Percentiles rank a stretch among this genome's conserved stretches.
Conservation (phyloP, 2,113 vertebrate genomes). For the Pipra filicauda region DNA sequence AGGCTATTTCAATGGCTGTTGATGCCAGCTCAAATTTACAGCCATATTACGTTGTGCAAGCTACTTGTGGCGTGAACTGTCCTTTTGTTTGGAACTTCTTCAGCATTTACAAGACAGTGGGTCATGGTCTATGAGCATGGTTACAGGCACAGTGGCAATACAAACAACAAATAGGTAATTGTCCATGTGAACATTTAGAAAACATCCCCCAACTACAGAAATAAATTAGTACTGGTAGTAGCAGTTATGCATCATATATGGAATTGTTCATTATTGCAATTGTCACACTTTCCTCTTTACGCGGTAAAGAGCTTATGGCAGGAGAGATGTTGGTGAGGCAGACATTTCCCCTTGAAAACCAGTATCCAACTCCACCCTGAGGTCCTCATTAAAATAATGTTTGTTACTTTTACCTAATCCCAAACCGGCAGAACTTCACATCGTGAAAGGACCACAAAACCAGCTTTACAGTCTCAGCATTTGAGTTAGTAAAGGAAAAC, state of each 20-base stretch:
- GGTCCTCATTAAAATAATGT: not conserved
- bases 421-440: not conserved
- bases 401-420: not conserved
- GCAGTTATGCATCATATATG: not conserved
- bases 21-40: conserved; percentile 36
- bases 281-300: not conserved
- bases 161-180: conserved; percentile 7
- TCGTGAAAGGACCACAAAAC: not conserved
- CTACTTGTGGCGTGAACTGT: not conserved
- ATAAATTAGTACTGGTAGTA: not conserved
- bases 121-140: conserved; percentile 11
- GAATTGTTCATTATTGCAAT: conserved; percentile 5
- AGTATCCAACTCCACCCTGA: not conserved
- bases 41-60: not conserved
- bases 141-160: not conserved
- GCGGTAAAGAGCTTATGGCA: not conserved
- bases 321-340: not conserved
- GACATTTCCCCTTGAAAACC: not conserved
- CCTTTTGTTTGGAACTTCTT: conserved; percentile 34
- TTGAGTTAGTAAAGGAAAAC: not conserved
- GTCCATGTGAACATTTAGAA: conserved; percentile 1
- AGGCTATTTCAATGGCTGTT: not conserved
- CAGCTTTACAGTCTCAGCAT: not conserved
- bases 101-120: conserved; percentile 19
- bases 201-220: not conserved